Conservation (phyloP, 2,888 invertebrate genomes). For the Rapana venosa region DNA sequence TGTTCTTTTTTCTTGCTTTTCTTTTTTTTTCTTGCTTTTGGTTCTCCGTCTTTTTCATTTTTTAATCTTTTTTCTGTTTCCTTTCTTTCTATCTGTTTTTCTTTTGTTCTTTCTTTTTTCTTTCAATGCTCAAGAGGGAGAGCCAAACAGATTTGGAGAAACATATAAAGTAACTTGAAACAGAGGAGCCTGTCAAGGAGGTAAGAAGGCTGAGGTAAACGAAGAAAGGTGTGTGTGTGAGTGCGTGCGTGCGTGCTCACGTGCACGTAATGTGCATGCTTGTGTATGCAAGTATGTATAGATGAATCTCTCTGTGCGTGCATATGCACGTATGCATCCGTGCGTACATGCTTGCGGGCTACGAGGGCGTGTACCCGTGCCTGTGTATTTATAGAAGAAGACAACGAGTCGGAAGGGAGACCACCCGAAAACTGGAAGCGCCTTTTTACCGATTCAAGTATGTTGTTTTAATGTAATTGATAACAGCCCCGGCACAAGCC, state of each 20-base stretch:
- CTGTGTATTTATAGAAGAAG: neutral
- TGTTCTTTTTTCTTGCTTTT: neutral
- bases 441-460: neutral
- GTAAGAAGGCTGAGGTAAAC: neutral
- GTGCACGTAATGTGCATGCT: no score
- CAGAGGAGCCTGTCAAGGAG: no score
- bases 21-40: neutral
- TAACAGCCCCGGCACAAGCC: neutral
- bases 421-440: neutral
- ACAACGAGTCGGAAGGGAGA: neutral
- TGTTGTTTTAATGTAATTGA: conserved; percentile 20
- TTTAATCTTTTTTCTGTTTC: no score
- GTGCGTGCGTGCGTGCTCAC: no score
- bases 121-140: neutral
- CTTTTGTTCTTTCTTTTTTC: neutral
- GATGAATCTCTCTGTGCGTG: no score
- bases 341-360: no score
- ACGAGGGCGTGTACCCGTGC: no score
- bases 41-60: neutral
- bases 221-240: no score
- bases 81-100: neutral
- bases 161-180: neutral
- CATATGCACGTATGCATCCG: no score
- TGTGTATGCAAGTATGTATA: no score
- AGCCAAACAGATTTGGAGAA: neutral